Conservation (phyloP, 2,888 invertebrate genomes). For the Eupithecia centaureata region DNA sequence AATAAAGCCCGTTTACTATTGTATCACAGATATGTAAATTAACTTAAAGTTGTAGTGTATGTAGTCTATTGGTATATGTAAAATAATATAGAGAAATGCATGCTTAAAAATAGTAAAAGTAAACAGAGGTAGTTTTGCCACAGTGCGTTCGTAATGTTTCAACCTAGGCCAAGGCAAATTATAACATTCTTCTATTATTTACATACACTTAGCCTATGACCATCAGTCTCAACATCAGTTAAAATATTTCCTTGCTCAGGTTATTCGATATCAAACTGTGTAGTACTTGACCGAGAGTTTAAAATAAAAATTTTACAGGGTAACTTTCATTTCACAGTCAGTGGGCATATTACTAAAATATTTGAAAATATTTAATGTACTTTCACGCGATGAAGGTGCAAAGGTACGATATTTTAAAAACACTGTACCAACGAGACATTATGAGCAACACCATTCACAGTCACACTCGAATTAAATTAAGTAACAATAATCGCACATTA, state of each 20-base stretch:
- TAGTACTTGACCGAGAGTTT: conserved; percentile 72
- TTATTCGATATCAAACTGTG: conserved; percentile 72
- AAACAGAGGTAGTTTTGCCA: conserved; percentile 72
- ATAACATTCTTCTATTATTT: conserved; percentile 83
- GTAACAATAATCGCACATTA: conserved; percentile 81
- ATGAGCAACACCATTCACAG: conserved; percentile 75
- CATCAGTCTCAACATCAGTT: conserved; percentile 81
- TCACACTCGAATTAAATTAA: conserved; percentile 79
- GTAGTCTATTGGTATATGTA: conserved; percentile 62
- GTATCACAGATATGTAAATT: conserved; percentile 81
- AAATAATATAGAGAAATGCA: conserved; percentile 50
- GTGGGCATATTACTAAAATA: conserved; percentile 64
- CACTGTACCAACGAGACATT: conserved; percentile 69
- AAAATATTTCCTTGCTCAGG: conserved; percentile 76
- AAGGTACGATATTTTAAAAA: conserved; percentile 71
- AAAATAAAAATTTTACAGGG: conserved; percentile 75
- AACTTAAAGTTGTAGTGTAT: conserved; percentile 65
- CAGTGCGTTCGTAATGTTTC: conserved; percentile 72
- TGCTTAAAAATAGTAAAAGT: conserved; percentile 45
- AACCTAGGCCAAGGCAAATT: conserved; percentile 81
- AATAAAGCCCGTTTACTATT: conserved; percentile 72
- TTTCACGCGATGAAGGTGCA: conserved; percentile 63
- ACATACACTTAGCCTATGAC: conserved; percentile 82
- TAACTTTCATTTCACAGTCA: conserved; percentile 80
- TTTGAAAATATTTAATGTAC: conserved; percentile 67